phyloP scores from a whole-genome alignment of 2,113 vertebrate species.

The Mesoclemmys tuberculata region DNA sequence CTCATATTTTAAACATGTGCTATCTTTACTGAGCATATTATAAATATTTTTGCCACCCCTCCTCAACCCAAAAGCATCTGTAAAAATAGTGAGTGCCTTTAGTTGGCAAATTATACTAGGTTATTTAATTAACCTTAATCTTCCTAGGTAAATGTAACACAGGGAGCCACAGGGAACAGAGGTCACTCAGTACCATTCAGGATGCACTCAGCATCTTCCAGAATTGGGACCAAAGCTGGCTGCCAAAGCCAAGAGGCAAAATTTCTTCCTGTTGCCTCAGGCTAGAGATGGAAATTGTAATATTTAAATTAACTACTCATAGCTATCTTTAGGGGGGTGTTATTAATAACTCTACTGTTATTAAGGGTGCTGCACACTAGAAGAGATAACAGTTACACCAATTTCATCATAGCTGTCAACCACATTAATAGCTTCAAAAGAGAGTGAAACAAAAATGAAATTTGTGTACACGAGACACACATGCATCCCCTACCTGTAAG shows the following conservation, averaged over 20 bases:
- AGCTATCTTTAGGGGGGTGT: not conserved
- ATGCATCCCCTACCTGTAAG: not conserved
- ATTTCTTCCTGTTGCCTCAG: not conserved
- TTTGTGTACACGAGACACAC: not conserved
- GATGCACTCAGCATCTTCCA: not conserved
- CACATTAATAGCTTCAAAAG: not conserved
- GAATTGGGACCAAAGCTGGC: not conserved
- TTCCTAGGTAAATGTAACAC: not conserved
- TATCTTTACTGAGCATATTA: not conserved
- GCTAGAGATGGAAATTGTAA: accelerated
- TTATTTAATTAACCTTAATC: accelerated
- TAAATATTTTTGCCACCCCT: not conserved
- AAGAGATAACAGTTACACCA: not conserved
- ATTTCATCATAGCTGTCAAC: not conserved
- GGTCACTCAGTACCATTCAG: accelerated
- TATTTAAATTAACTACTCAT: not conserved
- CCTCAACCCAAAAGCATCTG: not conserved
- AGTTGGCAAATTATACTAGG: not conserved
- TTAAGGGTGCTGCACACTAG: not conserved
- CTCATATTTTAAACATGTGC: not conserved
- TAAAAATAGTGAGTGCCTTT: not conserved
- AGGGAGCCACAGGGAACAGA: accelerated
- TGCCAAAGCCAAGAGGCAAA: not conserved
- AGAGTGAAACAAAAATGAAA: not conserved
- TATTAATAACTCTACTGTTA: not conserved